Evolutionary conservation across 2,113 vertebrate species (phyloP), one percentile per base, ranked within the genome.

Genomic region (Malaclemys terrapin): DNA sequence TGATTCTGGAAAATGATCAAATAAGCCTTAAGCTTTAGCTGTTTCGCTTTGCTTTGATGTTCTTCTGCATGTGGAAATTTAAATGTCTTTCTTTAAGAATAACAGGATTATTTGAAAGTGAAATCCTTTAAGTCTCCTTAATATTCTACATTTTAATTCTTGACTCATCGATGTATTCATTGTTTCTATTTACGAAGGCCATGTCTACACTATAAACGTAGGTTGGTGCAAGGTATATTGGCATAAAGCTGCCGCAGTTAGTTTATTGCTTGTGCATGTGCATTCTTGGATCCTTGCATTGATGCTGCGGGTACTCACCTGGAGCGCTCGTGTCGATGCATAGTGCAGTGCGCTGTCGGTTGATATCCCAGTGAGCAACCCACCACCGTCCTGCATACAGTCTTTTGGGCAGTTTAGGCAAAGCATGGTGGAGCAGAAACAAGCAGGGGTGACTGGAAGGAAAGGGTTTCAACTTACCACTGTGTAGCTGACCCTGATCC

Each of bases 21-120:
- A 91, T 90, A 79, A 93, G 90, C 50, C 69, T 19, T 93, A 86
- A 95, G 69, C 91, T 87, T 92, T 82, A 82, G n/a, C 53, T 93
- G 56, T 92, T 95, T 89, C 94, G 53, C 85, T 97, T 95, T 96
- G 27, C 59, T 94, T 95, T 94, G 62, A 90, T 91, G 96, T 95
- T 97, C 89, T 38, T 90, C 29, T 89, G 38, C 0, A 0, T 24
- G 27, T 2, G 45, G 53, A 76, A 65, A 85, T 31, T 87, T 86
- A 91, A 95, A 94, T 94, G 76, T 38, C 94, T 82, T 65, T 35
- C 38, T 85, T 84, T 85, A 93, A 91, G 88, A 94, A 93, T 94
- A 90, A 91, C 62, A 38, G 54, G 29, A 29, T 87, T 92, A 54
- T 62, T 87, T 94, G 95, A 93, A 85, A 95, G 82, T 90, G 65